phyloP scores from a whole-genome alignment of 2,888 invertebrate species.

The Pinctada fucata region DNA sequence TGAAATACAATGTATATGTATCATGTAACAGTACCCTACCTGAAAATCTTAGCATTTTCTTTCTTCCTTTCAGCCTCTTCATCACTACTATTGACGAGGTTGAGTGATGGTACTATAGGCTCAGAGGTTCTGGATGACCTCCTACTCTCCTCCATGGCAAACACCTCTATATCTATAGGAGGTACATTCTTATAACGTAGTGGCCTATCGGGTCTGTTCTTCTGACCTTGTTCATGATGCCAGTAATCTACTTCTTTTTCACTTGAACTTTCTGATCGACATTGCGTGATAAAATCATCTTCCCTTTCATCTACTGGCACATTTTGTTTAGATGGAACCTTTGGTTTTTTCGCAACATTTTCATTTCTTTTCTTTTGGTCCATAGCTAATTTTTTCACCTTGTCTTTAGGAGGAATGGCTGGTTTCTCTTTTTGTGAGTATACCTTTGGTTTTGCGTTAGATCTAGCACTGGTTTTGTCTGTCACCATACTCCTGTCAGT shows the following conservation, averaged over 20 bases:
- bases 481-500: background rate
- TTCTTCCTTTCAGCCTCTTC: conserved; percentile 54
- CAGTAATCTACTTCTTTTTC: conserved; percentile 17
- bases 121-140: conserved; percentile 45
- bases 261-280: background rate
- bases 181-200: conserved; percentile 47
- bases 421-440: background rate
- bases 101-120: conserved; percentile 57
- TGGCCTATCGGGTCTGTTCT: conserved; percentile 11
- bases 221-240: conserved; percentile 24
- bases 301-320: conserved; percentile 6
- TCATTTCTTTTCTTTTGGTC: background rate
- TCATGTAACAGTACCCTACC: background rate
- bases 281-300: background rate
- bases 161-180: conserved; percentile 67
- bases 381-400: background rate
- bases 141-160: conserved; percentile 60
- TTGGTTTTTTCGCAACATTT: background rate
- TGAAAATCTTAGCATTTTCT: conserved; percentile 1
- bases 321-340: conserved; percentile 5
- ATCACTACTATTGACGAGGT: conserved; percentile 62
- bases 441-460: background rate
- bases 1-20: too few species aligned
- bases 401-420: background rate
- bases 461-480: background rate